Base-by-base conservation (phyloP, 2,113 vertebrate genomes). In the Caranx ignobilis region DNA sequence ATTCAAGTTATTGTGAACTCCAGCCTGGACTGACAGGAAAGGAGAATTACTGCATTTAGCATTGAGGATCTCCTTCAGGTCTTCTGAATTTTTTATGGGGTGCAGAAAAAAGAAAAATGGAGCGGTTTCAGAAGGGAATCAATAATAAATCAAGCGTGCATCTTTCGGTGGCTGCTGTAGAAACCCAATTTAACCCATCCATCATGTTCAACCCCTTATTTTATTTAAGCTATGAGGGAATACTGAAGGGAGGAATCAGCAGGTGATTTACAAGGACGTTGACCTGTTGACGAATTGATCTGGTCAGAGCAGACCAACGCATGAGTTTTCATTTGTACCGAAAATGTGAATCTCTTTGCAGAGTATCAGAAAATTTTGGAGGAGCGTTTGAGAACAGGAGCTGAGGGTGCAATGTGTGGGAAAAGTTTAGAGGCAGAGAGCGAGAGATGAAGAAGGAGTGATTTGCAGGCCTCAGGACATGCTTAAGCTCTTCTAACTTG, bases 81-180 rank as follows among this genome's bases (percentile, higher is more conserved):
- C 66, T 80, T 82, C 11, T 92, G 19, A 86, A 91, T 92, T 34
- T 87, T 88, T 90, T 39, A 92, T 91, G 66, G 32, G n/a, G 45
- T 19, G 37, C n/a, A 75, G 63, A 43, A 55, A 77, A 83, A 81
- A 80, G 60, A 67, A 83, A 90, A 89, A 83, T 73, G 59, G 71
- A 85, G 60, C 50, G 0, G 69, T 81, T 86, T 72, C 66, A 77
- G 62, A 72, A 19, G 66, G 31, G 60, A 88, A 92, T 92, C 79
- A 93, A 91, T 92, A 91, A 92, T 92, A 85, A 81, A 93, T 89
- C 83, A 86, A 70, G 75, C 55, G 60, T 77, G 67, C 79, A 85
- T 87, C 68, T 88, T 83, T 86, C 9, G 32, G 62, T 16, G 43
- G 64, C 65, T 81, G 67, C 70, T 71, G 69, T 31, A 68, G 81